Percentiles rank a stretch among this genome's conserved stretches.
phyloP scores from a whole-genome alignment of 2,113 vertebrate species.

The Lepus americanus region DNA sequence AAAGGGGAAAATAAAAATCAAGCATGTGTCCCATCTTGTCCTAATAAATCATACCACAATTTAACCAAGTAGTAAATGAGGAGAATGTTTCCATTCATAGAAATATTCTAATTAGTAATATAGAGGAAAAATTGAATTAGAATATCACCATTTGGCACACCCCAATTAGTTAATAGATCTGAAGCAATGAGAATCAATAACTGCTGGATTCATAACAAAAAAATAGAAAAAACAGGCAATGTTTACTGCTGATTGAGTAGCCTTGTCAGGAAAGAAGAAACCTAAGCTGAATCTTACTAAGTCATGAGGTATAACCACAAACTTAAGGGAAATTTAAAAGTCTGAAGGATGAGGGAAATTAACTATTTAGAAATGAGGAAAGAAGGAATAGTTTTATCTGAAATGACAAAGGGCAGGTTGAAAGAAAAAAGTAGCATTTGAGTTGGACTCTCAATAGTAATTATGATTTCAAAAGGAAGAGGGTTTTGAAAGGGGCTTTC shows the following conservation, averaged over 20 bases:
- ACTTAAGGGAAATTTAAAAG: not conserved
- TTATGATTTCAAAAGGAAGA: not conserved
- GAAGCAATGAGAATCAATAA: not conserved
- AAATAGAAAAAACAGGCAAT: not conserved
- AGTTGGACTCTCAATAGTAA: not conserved
- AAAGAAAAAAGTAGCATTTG: not conserved
- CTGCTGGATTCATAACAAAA: not conserved
- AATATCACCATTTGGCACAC: not conserved
- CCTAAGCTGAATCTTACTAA: not conserved
- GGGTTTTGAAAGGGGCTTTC: not conserved
- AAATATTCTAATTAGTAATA: not conserved
- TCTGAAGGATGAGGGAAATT: not conserved
- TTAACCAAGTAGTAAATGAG: not conserved
- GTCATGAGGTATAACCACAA: not conserved
- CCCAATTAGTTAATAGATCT: not conserved
- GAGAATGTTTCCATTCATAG: not conserved
- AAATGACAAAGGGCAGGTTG: not conserved
- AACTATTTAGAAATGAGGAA: not conserved
- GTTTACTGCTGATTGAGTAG: not conserved
- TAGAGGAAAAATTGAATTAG: not conserved
- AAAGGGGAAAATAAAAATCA: not conserved
- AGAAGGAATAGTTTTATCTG: not conserved
- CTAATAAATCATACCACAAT: not conserved
- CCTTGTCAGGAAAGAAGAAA: not conserved
- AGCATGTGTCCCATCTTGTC: not conserved